A percentile compares a stretch with the other conserved stretches of the same genome.
phyloP scores from a whole-genome alignment of 1,140 invertebrate genomes.

The Cecropterus lyciades region DNA sequence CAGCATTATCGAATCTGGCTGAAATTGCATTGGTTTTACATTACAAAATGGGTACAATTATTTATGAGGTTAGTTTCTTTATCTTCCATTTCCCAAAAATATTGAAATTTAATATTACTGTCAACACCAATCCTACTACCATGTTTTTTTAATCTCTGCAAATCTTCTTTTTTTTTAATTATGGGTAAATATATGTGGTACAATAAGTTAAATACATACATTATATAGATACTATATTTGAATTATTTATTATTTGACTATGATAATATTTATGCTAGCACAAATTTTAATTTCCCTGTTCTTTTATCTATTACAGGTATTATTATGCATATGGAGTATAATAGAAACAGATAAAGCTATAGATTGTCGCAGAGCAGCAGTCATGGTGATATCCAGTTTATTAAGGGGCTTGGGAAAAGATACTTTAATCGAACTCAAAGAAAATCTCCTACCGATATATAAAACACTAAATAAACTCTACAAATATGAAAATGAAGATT shows the following conservation, averaged over 20 bases:
- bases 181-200: too few relatives aligned
- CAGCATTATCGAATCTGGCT: conserved; percentile 93
- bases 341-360: conserved; percentile 88
- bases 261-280: too few relatives aligned
- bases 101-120: too few relatives aligned
- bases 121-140: too few relatives aligned
- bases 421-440: conserved; percentile 87
- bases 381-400: conserved; percentile 89
- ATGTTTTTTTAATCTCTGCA: too few relatives aligned
- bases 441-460: conserved; percentile 88
- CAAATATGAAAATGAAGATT: conserved; percentile 86
- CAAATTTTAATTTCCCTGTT: background rate
- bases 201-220: too few relatives aligned
- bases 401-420: conserved; percentile 90
- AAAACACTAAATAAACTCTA: conserved; percentile 88
- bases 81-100: background rate
- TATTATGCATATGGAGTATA: conserved; percentile 88
- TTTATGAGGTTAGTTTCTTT: conserved; percentile 87
- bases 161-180: too few relatives aligned
- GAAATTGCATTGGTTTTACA: conserved; percentile 92
- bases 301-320: conserved; percentile 84
- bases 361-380: conserved; percentile 91
- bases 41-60: conserved; percentile 88
- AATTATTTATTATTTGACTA: too few relatives aligned
- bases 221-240: too few relatives aligned